Percentiles rank a stretch among this genome's conserved stretches.
phyloP scores from a whole-genome alignment of 2,888 invertebrate species.

The Epirrhoe alternata region DNA sequence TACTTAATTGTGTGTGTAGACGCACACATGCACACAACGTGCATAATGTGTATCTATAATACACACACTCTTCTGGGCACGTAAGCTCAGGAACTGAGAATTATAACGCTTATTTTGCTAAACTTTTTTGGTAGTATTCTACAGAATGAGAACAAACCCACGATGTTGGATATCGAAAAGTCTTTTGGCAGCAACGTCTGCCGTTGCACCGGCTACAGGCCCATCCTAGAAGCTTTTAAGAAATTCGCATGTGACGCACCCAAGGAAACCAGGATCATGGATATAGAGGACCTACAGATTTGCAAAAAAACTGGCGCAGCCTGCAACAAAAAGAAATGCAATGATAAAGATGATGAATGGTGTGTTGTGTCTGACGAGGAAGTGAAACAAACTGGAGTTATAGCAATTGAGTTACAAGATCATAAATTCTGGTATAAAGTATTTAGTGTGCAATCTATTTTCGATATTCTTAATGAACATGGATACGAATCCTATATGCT shows the following conservation, averaged over 20 bases:
- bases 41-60: too few relatives aligned
- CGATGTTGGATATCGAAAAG: slow-evolving; percentile 87
- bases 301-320: slow-evolving; percentile 44
- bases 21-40: too few relatives aligned
- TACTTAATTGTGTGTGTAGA: too few relatives aligned
- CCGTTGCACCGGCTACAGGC: slow-evolving; percentile 89
- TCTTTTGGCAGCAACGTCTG: slow-evolving; percentile 90
- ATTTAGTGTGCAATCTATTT: slow-evolving; percentile 75
- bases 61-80: too few relatives aligned
- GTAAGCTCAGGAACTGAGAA: too few relatives aligned
- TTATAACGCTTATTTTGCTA: neutral
- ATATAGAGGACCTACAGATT: slow-evolving; percentile 61
- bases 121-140: slow-evolving; percentile 62
- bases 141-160: slow-evolving; percentile 69
- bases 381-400: slow-evolving; percentile 40
- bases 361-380: slow-evolving; percentile 37
- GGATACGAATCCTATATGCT: slow-evolving; percentile 83
- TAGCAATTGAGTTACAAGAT: slow-evolving; percentile 65
- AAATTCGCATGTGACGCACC: slow-evolving; percentile 80
- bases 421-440: slow-evolving; percentile 83
- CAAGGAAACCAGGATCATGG: slow-evolving; percentile 44
- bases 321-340: slow-evolving; percentile 39
- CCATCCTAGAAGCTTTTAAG: slow-evolving; percentile 87
- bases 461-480: slow-evolving; percentile 75
- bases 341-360: slow-evolving; percentile 40